These are phyloP conservation scores for Acipenser transmontanus DNA, from an alignment of 2,797 vertebrate species.

Conservation along the genomic window DNA sequence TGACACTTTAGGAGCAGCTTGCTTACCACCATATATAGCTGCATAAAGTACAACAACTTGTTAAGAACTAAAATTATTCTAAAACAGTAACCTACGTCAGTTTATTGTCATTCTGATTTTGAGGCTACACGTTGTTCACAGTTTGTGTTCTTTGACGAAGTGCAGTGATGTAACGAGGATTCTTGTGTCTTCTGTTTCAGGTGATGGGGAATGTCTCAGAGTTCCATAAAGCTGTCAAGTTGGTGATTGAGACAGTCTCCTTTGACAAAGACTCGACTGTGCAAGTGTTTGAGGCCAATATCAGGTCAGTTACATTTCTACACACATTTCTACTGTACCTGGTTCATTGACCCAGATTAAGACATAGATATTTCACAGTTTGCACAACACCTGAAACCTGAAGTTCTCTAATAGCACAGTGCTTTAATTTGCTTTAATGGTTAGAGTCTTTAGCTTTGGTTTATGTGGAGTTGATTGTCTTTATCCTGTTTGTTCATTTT, in stretches of 20 bases:
- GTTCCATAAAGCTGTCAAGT: slow-evolving; percentile 87
- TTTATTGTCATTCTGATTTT: neutral
- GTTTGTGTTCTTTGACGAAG: neutral
- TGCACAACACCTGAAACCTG: too few relatives aligned
- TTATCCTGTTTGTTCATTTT: too few relatives aligned
- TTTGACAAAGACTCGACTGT: slow-evolving; percentile 97
- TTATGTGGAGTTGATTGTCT: too few relatives aligned
- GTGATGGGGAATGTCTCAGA: slow-evolving; percentile 92
- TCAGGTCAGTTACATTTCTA: slow-evolving; percentile 65
- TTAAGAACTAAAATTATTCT: too few relatives aligned
- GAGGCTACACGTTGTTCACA: neutral
- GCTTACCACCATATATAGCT: too few relatives aligned
- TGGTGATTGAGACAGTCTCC: slow-evolving; percentile 93
- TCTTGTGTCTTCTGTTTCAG: slow-evolving; percentile 67
- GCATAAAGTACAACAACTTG: too few relatives aligned
- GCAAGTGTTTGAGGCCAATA: slow-evolving; percentile 95
- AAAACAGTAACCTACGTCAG: neutral
- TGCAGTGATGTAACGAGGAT: neutral
- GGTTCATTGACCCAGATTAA: too few relatives aligned
- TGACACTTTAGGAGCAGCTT: too few relatives aligned
- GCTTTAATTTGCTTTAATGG: too few relatives aligned
- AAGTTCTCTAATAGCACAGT: too few relatives aligned
- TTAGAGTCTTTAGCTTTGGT: too few relatives aligned
- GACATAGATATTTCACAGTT: too few relatives aligned
- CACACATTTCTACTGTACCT: neutral